Conservation (phyloP, 2,113 vertebrate genomes). For the Entosphenus tridentatus region DNA sequence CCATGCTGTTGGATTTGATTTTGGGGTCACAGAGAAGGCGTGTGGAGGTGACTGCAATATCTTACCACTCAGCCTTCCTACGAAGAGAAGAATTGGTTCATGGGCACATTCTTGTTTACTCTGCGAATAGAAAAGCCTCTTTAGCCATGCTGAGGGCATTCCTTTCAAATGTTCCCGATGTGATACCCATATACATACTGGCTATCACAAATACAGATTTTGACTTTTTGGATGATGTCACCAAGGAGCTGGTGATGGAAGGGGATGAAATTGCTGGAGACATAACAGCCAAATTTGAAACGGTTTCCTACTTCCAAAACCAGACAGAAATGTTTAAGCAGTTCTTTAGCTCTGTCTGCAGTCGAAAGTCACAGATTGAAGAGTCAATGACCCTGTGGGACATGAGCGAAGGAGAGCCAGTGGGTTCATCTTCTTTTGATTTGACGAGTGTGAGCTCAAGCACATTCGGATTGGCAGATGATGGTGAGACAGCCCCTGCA, state of each 20-base stretch:
- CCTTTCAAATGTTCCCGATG: slow-evolving; percentile 82
- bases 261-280: slow-evolving; percentile 95
- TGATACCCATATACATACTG: slow-evolving; percentile 88
- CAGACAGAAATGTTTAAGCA: slow-evolving; percentile 86
- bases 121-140: slow-evolving; percentile 82
- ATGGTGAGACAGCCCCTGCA: too few species aligned
- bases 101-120: slow-evolving; percentile 89
- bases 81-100: slow-evolving; percentile 92
- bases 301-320: slow-evolving; percentile 69
- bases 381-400: slow-evolving; percentile 3
- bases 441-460: slow-evolving; percentile 2
- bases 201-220: slow-evolving; percentile 94
- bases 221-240: slow-evolving; percentile 89
- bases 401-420: not conserved
- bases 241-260: slow-evolving; percentile 95
- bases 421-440: not conserved
- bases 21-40: slow-evolving; percentile 68
- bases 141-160: slow-evolving; percentile 95
- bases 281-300: slow-evolving; percentile 89
- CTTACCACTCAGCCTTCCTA: slow-evolving; percentile 87
- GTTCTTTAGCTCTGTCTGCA: slow-evolving; percentile 83
- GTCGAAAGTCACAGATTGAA: slow-evolving; percentile 36
- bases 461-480: not conserved
- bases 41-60: slow-evolving; percentile 83
- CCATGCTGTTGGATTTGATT: slow-evolving; percentile 83